phyloP scores from a whole-genome alignment of 2,888 invertebrate species.

The Morinoia aosen region DNA sequence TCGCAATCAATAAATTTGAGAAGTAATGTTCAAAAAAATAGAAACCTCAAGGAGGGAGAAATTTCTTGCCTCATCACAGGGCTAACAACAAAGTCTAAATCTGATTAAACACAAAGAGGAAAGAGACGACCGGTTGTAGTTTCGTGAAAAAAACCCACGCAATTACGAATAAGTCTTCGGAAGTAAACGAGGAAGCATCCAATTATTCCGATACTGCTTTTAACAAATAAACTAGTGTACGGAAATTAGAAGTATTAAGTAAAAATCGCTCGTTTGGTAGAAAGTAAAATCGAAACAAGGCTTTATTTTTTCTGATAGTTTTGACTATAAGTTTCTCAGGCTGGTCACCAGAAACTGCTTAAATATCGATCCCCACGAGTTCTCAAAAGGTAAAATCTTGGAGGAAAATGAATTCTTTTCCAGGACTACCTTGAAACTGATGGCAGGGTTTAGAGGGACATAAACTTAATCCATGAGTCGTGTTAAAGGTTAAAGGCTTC shows the following conservation, averaged over 20 bases:
- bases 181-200: too few relatives aligned
- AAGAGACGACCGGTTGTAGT: too few relatives aligned
- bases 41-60: too few relatives aligned
- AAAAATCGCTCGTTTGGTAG: background rate
- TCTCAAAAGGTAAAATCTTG: background rate
- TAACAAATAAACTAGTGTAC: background rate
- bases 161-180: too few relatives aligned
- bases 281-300: background rate
- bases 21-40: too few relatives aligned
- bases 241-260: background rate
- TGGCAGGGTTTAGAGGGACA: background rate
- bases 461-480: background rate
- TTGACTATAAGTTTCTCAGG: background rate
- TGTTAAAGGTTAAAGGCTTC: background rate
- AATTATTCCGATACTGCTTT: background rate
- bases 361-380: background rate
- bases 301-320: background rate
- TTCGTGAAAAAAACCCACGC: too few relatives aligned
- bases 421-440: background rate
- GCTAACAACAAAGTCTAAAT: too few relatives aligned
- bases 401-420: background rate
- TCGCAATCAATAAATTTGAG: background rate
- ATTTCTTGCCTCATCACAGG: too few relatives aligned
- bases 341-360: background rate
- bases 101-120: too few relatives aligned